These are phyloP conservation scores for Rhodinocichla rosea DNA, from an alignment of 2,113 vertebrate species.

Conservation along the genomic window DNA sequence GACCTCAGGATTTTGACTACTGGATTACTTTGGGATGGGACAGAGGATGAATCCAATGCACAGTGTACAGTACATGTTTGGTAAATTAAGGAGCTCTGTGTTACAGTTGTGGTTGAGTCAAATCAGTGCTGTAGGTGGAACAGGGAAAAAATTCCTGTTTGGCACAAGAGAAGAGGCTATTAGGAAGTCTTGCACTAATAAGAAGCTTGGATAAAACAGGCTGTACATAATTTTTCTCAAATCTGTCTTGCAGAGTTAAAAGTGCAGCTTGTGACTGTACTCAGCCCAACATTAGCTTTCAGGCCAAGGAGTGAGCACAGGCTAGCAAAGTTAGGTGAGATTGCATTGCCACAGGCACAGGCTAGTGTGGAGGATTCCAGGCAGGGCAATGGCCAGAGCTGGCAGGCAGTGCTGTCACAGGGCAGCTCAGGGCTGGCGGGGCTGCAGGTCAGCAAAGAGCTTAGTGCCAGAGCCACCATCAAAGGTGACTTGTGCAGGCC, in stretches of 20 bases:
- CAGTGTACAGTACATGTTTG: not conserved
- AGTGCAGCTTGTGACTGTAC: not conserved
- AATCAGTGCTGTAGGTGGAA: not conserved
- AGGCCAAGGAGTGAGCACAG: fast-evolving
- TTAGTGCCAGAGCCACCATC: not conserved
- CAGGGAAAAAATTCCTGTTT: not conserved
- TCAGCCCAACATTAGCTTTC: not conserved
- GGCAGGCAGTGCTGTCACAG: not conserved
- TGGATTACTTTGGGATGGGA: not conserved
- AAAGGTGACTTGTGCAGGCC: not conserved
- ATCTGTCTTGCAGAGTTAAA: not conserved
- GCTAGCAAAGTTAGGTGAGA: not conserved
- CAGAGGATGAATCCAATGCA: not conserved
- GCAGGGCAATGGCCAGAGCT: not conserved
- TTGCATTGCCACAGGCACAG: no score
- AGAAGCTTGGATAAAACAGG: not conserved
- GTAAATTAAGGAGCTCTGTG: not conserved
- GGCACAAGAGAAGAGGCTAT: not conserved
- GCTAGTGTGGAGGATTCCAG: not conserved
- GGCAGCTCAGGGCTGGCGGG: fast-evolving
- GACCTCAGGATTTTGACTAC: not conserved
- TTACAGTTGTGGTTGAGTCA: not conserved
- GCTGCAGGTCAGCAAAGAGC: not conserved
- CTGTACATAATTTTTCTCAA: not conserved
- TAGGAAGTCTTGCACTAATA: not conserved